phyloP scores from a whole-genome alignment of 2,888 invertebrate species.

The Trisateles emortualis region DNA sequence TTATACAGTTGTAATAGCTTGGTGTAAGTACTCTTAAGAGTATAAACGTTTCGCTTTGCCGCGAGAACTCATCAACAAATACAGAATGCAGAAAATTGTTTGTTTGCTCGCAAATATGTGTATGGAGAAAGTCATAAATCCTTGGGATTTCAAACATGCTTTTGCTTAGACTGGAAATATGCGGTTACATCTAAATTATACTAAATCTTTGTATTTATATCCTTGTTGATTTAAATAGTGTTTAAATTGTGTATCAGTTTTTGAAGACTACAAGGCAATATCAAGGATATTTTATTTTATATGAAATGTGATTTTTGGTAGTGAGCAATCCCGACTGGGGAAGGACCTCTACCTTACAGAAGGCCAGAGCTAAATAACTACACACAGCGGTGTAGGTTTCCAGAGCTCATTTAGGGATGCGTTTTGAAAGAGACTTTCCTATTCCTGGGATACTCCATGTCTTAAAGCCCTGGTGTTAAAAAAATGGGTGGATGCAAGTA shows the following conservation, averaged over 20 bases:
- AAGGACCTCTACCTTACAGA: too few species aligned
- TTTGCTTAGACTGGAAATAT: conserved; percentile 29
- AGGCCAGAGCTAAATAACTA: too few species aligned
- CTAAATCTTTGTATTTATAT: conserved; percentile 1
- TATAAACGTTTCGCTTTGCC: conserved; percentile 11
- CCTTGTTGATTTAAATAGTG: not conserved
- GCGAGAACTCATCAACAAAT: conserved; percentile 14
- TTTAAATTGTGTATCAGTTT: not conserved
- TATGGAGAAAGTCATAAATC: conserved; percentile 33
- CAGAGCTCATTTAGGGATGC: too few species aligned
- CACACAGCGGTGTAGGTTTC: too few species aligned
- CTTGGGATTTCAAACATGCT: conserved; percentile 38
- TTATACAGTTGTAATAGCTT: not conserved
- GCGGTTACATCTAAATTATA: conserved; percentile 12
- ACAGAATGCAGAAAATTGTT: conserved; percentile 33
- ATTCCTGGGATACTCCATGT: too few species aligned
- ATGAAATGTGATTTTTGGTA: too few species aligned
- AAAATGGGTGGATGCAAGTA: too few species aligned
- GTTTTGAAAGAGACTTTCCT: too few species aligned
- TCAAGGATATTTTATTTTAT: too few species aligned
- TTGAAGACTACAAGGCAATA: too few species aligned
- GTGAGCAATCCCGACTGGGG: too few species aligned
- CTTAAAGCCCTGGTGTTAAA: too few species aligned
- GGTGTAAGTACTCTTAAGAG: not conserved
- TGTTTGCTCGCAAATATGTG: conserved; percentile 26